Percentiles rank a stretch among this genome's conserved stretches.
Evolutionary conservation across 2,888 invertebrate genomes (phyloP).

Genomic region (Agriopis leucophaearia): DNA sequence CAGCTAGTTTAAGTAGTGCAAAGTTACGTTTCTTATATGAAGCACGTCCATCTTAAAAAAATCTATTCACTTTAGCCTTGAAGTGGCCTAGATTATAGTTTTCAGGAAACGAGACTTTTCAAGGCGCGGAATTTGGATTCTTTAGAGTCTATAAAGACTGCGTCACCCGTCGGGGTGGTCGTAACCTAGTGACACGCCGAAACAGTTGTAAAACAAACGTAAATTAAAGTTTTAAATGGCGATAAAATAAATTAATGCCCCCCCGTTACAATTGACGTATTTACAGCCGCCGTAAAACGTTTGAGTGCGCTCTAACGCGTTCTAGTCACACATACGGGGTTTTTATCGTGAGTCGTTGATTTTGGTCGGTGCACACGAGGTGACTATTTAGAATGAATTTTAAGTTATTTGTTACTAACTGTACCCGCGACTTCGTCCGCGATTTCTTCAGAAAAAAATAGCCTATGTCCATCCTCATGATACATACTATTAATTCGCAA

Average conservation of each 20-base stretch:
- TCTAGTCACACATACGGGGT: constrained; percentile 41
- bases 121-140: background rate
- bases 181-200: constrained; percentile 44
- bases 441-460: too few species aligned
- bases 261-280: constrained; percentile 65
- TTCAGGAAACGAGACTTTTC: too few species aligned
- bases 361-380: constrained; percentile 47
- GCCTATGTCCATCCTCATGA: too few species aligned
- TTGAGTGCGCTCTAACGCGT: constrained; percentile 56
- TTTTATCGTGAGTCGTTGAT: constrained; percentile 52
- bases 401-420: too few species aligned
- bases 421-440: too few species aligned
- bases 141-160: background rate
- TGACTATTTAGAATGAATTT: background rate
- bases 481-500: too few species aligned
- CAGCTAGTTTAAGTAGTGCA: too few species aligned
- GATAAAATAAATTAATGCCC: constrained; percentile 76
- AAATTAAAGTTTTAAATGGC: constrained; percentile 78
- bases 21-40: too few species aligned
- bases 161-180: constrained; percentile 40
- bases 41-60: too few species aligned
- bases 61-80: too few species aligned
- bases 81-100: too few species aligned
- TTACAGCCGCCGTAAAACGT: constrained; percentile 66
- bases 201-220: constrained; percentile 75